phyloP scores from a whole-genome alignment of 2,888 invertebrate genomes.

The Cyclophora albipunctata region DNA sequence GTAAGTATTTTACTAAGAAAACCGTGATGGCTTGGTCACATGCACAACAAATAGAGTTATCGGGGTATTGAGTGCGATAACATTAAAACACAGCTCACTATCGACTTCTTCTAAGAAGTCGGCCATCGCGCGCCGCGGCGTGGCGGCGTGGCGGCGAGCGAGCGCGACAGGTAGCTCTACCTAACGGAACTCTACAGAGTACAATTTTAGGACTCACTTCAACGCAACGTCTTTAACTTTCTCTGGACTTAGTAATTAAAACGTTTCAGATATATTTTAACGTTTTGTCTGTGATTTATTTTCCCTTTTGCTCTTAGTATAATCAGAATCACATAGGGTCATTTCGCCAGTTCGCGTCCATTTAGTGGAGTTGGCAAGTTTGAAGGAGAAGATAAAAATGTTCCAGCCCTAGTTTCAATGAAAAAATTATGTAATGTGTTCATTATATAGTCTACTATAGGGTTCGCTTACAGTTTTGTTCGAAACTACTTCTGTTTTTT shows the following conservation, averaged over 20 bases:
- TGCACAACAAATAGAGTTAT: slow-evolving; percentile 61
- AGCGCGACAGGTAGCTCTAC: slow-evolving; percentile 61
- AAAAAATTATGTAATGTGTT: no score
- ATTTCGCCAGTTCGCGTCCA: no score
- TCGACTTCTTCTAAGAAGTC: slow-evolving; percentile 64
- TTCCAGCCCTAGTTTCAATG: no score
- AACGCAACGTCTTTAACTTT: slow-evolving; percentile 50
- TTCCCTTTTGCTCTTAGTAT: no score
- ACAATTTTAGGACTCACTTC: slow-evolving; percentile 57
- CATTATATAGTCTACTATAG: no score
- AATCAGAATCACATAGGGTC: no score
- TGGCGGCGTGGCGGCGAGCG: slow-evolving; percentile 11
- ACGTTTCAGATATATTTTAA: neutral
- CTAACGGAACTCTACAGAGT: slow-evolving; percentile 65
- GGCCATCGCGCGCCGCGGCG: slow-evolving; percentile 23
- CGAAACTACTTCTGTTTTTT: no score
- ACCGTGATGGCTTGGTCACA: slow-evolving; percentile 44
- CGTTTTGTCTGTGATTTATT: no score
- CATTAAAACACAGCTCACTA: slow-evolving; percentile 67
- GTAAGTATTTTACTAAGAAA: slow-evolving; percentile 39
- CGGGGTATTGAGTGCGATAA: slow-evolving; percentile 66
- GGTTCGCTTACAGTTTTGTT: no score
- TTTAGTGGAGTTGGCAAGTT: no score
- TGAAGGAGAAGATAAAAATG: no score
- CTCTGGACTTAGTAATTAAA: slow-evolving; percentile 34